These are phyloP conservation scores for Xenopus tropicalis DNA, from an alignment of 2,113 vertebrate genomes.

Conservation along the genomic window UCB_Xtro_10.0 CM004450.2:133004001-133004500, in stretches of 20 bases:
- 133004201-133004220: constrained; percentile 20
- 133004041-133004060: background rate
- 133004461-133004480: no score
- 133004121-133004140: constrained; percentile 16
- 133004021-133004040: background rate
- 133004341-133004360: no score
- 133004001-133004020: background rate
- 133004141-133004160: constrained; percentile 24
- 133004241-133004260: constrained; percentile 27
- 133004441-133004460: no score
- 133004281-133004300: background rate
- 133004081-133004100: background rate
- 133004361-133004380: no score
- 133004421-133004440: no score
- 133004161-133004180: constrained; percentile 30
- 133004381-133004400: no score
- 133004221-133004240: constrained; percentile 34
- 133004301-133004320: no score
- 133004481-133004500: no score
- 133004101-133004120: constrained; percentile 23
- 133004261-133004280: constrained; percentile 13
- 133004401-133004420: no score
- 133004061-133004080: background rate
- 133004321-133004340: no score
- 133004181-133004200: constrained; percentile 30